phyloP scores from a whole-genome alignment of 2,888 invertebrate species.

The Drosophila buzzatii region DNA sequence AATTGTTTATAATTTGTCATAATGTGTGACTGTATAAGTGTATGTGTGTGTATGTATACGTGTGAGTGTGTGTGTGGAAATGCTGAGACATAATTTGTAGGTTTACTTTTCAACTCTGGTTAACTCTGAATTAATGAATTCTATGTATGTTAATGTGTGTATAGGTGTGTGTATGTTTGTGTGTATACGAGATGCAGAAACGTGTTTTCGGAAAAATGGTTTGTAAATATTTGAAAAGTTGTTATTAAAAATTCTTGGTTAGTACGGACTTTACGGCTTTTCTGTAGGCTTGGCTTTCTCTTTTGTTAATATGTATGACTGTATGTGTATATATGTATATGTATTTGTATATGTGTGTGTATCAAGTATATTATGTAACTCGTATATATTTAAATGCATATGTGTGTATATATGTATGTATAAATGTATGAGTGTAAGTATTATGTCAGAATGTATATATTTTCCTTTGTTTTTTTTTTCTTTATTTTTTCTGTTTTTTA shows the following conservation, averaged over 20 bases:
- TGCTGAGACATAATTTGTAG: constrained; percentile 54
- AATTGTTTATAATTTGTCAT: constrained; percentile 67
- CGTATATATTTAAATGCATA: constrained; percentile 9
- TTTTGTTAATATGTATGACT: constrained; percentile 62
- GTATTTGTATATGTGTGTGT: constrained; percentile 39
- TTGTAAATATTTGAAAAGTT: constrained; percentile 63
- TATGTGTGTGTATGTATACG: constrained; percentile 33
- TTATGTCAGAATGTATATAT: constrained; percentile 52
- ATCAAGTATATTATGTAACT: constrained; percentile 40
- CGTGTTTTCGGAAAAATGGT: constrained; percentile 61
- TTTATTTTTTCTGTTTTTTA: constrained; percentile 24
- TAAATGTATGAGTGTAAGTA: constrained; percentile 48
- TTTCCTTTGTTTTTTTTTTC: constrained; percentile 34
- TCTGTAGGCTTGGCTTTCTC: constrained; percentile 67
- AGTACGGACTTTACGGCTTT: constrained; percentile 63
- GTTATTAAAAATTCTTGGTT: constrained; percentile 59
- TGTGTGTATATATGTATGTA: constrained; percentile 24
- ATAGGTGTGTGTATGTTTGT: constrained; percentile 16
- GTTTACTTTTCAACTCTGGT: constrained; percentile 57
- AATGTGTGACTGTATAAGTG: constrained; percentile 48
- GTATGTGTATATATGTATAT: constrained; percentile 51
- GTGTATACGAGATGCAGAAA: constrained; percentile 76
- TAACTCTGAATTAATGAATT: constrained; percentile 50
- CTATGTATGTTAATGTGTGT: constrained; percentile 23
- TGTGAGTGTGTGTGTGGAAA: constrained; percentile 38